Percentiles rank a stretch among this genome's conserved stretches.
Evolutionary conservation across 2,113 vertebrate species (phyloP).

Genomic region (Paedocypris sp.): DNA sequence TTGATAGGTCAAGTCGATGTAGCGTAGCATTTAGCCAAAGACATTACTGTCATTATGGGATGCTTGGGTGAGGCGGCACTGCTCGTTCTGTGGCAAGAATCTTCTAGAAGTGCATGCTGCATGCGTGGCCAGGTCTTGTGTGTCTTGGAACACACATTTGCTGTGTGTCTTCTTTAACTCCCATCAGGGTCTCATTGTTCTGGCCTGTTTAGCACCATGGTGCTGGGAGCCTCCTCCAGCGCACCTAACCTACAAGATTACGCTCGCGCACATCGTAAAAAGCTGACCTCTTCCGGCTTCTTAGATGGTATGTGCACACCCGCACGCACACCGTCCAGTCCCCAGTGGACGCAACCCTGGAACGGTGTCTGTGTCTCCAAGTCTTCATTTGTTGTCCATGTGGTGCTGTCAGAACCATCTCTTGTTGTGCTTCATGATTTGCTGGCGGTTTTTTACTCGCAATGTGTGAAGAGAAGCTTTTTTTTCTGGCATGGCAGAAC

Average conservation of each 20-base stretch:
- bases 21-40: too few species aligned
- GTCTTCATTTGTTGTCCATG: too few species aligned
- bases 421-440: too few species aligned
- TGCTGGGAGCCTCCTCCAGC: slow-evolving; percentile 88
- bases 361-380: slow-evolving; percentile 29
- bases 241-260: slow-evolving; percentile 95
- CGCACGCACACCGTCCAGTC: slow-evolving; percentile 62
- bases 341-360: slow-evolving; percentile 46
- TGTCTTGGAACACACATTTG: slow-evolving; percentile 76
- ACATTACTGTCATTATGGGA: slow-evolving; percentile 66
- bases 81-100: slow-evolving; percentile 70
- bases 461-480: too few species aligned
- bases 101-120: slow-evolving; percentile 75
- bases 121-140: slow-evolving; percentile 70
- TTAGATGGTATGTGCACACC: slow-evolving; percentile 89
- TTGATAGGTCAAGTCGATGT: too few species aligned
- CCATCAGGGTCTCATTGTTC: slow-evolving; percentile 89
- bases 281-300: slow-evolving; percentile 87
- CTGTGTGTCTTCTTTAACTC: slow-evolving; percentile 87
- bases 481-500: too few species aligned
- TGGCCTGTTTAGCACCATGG: slow-evolving; percentile 86
- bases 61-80: slow-evolving; percentile 57
- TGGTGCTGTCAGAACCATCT: too few species aligned
- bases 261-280: slow-evolving; percentile 90
- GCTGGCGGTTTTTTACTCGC: too few species aligned